A percentile compares a stretch with the other conserved stretches of the same genome.
These are phyloP conservation scores for Stigmatopora argus DNA, from an alignment of 2,113 vertebrate genomes.

Conservation along the genomic window DNA sequence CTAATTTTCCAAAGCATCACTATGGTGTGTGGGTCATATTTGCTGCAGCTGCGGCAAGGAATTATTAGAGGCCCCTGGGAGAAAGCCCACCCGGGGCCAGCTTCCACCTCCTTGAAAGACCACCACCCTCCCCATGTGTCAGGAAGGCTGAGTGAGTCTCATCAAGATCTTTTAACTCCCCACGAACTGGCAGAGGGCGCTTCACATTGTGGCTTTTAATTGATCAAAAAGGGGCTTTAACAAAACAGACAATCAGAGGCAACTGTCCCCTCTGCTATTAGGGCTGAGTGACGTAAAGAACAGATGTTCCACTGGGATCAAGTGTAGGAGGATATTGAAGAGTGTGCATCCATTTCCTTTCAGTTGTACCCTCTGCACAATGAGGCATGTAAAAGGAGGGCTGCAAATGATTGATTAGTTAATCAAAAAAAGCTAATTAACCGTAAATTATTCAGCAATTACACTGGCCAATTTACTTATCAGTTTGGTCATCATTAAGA, in stretches of 20 bases:
- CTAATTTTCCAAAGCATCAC: slow-evolving; percentile 39
- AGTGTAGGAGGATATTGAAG: slow-evolving; percentile 9
- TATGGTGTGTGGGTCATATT: slow-evolving; percentile 39
- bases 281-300: slow-evolving; percentile 35
- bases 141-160: slow-evolving; percentile 52
- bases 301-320: slow-evolving; percentile 39
- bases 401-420: slow-evolving; percentile 3
- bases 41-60: slow-evolving; percentile 54
- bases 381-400: background rate
- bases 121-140: slow-evolving; percentile 41
- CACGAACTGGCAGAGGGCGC: slow-evolving; percentile 37
- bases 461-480: slow-evolving; percentile 8
- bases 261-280: slow-evolving; percentile 39
- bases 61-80: slow-evolving; percentile 54
- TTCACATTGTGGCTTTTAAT: slow-evolving; percentile 58
- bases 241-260: slow-evolving; percentile 42
- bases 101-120: slow-evolving; percentile 43
- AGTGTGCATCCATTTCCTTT: slow-evolving; percentile 6
- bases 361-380: background rate
- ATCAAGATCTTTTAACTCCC: slow-evolving; percentile 54
- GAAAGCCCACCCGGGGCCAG: slow-evolving; percentile 56
- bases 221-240: slow-evolving; percentile 56
- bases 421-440: slow-evolving; percentile 7
- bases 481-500: slow-evolving; percentile 7
- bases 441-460: slow-evolving; percentile 9